Percentiles rank a stretch among this genome's conserved stretches.
Conservation (phyloP, 1,140 invertebrate genomes). For the Mercenaria mercenaria region DNA sequence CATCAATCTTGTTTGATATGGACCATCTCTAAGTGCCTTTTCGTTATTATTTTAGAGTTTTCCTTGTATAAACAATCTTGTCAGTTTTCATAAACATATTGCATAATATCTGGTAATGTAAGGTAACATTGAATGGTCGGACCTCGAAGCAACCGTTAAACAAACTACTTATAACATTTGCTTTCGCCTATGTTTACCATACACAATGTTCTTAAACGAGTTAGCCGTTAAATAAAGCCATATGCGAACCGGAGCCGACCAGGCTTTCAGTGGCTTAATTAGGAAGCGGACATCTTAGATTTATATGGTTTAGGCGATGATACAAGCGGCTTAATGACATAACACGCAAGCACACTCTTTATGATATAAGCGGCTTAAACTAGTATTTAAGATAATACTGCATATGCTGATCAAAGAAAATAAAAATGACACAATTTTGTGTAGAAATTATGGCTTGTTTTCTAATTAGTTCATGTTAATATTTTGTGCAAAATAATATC, state of each 20-base stretch:
- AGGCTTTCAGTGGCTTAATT: background rate
- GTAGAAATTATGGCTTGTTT: too few relatives aligned
- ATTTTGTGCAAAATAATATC: too few relatives aligned
- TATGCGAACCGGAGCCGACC: background rate
- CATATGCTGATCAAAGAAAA: background rate
- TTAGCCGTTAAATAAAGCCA: background rate
- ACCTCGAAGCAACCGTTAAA: background rate
- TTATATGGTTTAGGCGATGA: background rate
- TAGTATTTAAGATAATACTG: background rate
- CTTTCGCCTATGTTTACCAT: background rate
- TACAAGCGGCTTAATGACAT: constrained; percentile 53
- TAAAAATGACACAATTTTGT: background rate
- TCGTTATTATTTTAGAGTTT: background rate
- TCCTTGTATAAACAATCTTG: background rate
- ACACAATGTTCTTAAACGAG: background rate
- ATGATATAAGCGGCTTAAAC: constrained; percentile 49
- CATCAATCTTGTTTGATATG: background rate
- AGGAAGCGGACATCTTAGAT: background rate
- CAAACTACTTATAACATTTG: background rate
- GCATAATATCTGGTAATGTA: background rate
- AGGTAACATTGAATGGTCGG: background rate
- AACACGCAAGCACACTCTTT: constrained; percentile 13
- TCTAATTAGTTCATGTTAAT: too few relatives aligned
- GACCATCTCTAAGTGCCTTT: background rate
- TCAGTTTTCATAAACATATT: background rate